Percentiles rank a stretch among this genome's conserved stretches.
Evolutionary conservation across 2,888 invertebrate genomes (phyloP).

Genomic region (Leptinotarsa juncta): DNA sequence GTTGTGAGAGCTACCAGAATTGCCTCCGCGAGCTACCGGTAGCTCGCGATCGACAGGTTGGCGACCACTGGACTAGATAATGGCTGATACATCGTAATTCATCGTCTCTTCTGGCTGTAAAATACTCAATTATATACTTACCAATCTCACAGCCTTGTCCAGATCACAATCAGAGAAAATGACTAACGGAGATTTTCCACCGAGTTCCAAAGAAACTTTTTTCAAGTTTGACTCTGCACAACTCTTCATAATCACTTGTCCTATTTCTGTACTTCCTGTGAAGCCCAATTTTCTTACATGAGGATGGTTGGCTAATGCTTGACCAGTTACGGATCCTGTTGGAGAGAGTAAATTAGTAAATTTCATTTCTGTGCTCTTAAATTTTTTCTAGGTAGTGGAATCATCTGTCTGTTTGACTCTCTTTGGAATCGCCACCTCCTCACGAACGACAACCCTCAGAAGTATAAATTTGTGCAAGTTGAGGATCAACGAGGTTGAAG

Average conservation of each 20-base stretch:
- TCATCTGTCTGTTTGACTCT: no score
- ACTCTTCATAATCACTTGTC: conserved; percentile 91
- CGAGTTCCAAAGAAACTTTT: conserved; percentile 93
- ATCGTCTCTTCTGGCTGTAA: background rate
- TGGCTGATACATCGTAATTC: no score
- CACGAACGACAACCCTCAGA: no score
- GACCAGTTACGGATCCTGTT: conserved; percentile 80
- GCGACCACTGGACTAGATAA: no score
- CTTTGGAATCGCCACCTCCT: no score
- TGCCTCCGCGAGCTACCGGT: no score
- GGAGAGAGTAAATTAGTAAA: background rate
- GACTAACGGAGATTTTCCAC: conserved; percentile 95
- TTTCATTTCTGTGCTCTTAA: no score
- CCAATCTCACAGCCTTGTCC: conserved; percentile 91
- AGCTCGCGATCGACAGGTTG: no score
- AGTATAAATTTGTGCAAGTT: no score
- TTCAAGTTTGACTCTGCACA: conserved; percentile 93
- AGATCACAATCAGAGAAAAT: conserved; percentile 95
- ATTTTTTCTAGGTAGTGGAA: no score
- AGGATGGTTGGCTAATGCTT: conserved; percentile 88
- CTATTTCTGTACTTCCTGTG: conserved; percentile 94
- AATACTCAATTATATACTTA: conserved; percentile 64
- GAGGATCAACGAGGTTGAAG: no score
- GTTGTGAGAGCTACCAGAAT: no score
- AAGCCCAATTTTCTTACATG: conserved; percentile 92